phyloP scores from a whole-genome alignment of 2,113 vertebrate species.

The Saiga tatarica region DNA sequence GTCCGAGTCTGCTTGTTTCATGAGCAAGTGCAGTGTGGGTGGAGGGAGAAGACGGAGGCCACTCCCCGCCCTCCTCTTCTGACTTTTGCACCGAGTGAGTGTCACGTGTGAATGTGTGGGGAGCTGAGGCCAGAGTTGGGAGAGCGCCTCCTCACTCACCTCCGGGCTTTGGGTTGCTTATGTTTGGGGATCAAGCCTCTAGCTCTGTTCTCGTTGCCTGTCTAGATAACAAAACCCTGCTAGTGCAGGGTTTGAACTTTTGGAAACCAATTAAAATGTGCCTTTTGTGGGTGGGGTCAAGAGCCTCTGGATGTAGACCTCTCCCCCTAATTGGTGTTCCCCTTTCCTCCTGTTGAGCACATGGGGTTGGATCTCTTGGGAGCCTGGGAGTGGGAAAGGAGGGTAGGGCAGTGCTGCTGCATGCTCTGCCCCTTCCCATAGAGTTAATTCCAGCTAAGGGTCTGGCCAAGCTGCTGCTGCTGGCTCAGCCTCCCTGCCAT shows the following conservation, averaged over 20 bases:
- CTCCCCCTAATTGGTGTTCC: background rate
- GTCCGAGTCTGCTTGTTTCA: background rate
- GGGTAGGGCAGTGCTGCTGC: background rate
- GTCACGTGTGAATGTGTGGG: background rate
- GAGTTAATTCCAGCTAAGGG: background rate
- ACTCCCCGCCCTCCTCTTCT: background rate
- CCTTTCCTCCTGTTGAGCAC: background rate
- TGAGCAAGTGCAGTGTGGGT: background rate
- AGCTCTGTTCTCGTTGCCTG: slow-evolving; percentile 20
- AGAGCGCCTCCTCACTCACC: background rate
- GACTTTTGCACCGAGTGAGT: background rate
- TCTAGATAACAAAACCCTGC: slow-evolving; percentile 67
- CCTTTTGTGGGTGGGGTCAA: slow-evolving; percentile 64
- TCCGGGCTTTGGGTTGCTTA: background rate
- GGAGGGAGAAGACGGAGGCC: background rate
- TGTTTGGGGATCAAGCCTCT: background rate
- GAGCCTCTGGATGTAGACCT: slow-evolving; percentile 33
- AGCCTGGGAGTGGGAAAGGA: background rate
- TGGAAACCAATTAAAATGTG: slow-evolving; percentile 73
- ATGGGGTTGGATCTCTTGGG: background rate
- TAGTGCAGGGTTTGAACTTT: slow-evolving; percentile 51
- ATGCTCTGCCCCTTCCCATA: background rate
- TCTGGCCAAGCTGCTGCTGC: slow-evolving; percentile 1
- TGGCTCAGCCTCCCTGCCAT: background rate
- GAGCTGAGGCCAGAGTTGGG: background rate